phyloP scores from a whole-genome alignment of 2,113 vertebrate genomes.

The Talpa occidentalis region DNA sequence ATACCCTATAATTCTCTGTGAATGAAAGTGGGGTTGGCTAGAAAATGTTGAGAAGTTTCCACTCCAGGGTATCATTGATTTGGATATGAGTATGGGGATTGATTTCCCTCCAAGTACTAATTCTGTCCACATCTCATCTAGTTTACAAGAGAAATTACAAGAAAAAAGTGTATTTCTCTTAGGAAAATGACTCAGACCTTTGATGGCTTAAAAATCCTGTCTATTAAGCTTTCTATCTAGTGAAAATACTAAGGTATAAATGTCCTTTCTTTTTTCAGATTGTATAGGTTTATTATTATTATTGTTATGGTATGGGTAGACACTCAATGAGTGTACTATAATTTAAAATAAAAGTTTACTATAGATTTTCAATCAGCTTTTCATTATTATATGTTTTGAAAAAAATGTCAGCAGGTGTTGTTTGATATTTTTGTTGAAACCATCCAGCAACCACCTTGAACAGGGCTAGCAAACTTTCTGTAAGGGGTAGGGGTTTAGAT shows the following conservation, averaged over 20 bases:
- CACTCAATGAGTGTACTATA: neutral
- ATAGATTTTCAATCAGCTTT: neutral
- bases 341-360: neutral
- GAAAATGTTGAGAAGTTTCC: neutral
- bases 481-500: neutral
- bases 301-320: neutral
- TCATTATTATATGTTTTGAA: neutral
- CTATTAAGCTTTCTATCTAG: neutral
- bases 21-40: neutral
- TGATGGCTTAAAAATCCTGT: neutral
- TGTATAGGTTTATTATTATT: neutral
- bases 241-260: neutral
- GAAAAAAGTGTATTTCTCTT: constrained; percentile 33
- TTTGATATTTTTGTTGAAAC: constrained; percentile 38
- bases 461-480: neutral
- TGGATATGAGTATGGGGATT: neutral
- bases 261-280: neutral
- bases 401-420: neutral
- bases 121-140: neutral
- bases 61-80: neutral
- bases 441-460: neutral
- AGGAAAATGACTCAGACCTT: neutral
- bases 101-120: neutral
- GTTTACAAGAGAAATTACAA: neutral
- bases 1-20: neutral